Evolutionary conservation across 2,797 vertebrate genomes (phyloP).

Genomic region (Nannoperca obscura): DNA sequence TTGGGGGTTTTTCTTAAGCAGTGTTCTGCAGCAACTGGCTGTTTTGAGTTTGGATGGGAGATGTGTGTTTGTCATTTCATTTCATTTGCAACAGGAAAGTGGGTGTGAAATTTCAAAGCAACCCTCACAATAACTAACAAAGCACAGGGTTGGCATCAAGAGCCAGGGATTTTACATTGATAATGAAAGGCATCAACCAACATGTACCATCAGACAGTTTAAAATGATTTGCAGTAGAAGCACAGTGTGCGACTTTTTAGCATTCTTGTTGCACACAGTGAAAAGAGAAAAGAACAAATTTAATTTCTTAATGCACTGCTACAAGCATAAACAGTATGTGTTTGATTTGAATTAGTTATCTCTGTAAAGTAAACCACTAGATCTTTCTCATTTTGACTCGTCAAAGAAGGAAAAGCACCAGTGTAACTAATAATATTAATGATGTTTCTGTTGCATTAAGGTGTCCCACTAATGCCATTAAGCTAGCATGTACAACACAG

Average conservation of each 20-base stretch:
- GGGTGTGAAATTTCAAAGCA: conserved; percentile 52
- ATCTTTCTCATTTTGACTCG: conserved; percentile 11
- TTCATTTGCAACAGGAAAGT: conserved; percentile 40
- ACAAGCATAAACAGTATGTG: neutral
- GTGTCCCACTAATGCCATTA: neutral
- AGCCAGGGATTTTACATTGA: conserved; percentile 18
- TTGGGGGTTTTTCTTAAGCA: conserved; percentile 8
- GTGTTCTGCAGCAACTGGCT: conserved; percentile 32
- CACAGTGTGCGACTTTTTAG: neutral
- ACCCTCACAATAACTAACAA: conserved; percentile 14
- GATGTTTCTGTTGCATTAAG: neutral
- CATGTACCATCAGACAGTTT: conserved; percentile 5
- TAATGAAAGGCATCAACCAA: conserved; percentile 43
- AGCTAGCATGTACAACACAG: neutral
- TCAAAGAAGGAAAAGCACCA: neutral
- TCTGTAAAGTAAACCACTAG: neutral
- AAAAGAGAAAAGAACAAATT: conserved; percentile 7
- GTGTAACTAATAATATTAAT: conserved; percentile 18
- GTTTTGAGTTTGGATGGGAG: conserved; percentile 31
- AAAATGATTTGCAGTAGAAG: conserved; percentile 2
- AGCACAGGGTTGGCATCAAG: conserved; percentile 18
- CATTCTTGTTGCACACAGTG: conserved; percentile 4
- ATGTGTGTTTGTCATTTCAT: conserved; percentile 38
- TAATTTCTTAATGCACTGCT: neutral
- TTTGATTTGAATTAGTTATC: neutral